Evolutionary conservation across 2,888 invertebrate species (phyloP), one percentile per base, ranked within the genome.

Genomic region (Sinotaia quadrata): DNA sequence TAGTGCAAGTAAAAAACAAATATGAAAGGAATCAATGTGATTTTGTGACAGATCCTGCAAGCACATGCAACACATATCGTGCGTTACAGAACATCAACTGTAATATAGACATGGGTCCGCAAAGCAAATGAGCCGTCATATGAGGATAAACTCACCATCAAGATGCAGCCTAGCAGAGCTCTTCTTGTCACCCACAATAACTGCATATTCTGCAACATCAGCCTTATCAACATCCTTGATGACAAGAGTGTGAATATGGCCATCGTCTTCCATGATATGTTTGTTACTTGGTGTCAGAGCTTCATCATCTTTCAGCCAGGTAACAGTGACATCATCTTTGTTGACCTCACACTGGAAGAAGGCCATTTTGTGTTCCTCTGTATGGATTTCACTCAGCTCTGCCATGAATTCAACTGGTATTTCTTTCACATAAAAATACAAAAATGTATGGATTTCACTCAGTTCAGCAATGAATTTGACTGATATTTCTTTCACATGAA

Each of bases 201-300:
- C 95, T 0, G 94, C 92, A 85, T 96, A 97, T 80, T 92, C 92
- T 18, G 94, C 96, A 36, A 91, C 92, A 88, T 97, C 97, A 66
- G 92, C 91, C 2, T 91, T 85, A 75, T 92, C 92, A 44, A 94
- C 92, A 77, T 95, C 93, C 83, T 94, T 93, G 80, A 97, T 95
- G 87, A 95, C 94, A 37, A 98, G 89, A 79, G 94, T 94, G 86
- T 97, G 97, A 71, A 75, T 69, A 12, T 75, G 79, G 66, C 82
- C 83, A 5, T 82, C 81, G 36, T 80, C 76, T 52, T 75, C 61
- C 34, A 83, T 71, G 59, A 77, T 71, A 63, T 83, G 80, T 61
- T 83, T 85, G 67, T 86, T 84, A 68, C 82, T 83, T 7, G 83
- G 81, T 1, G 72, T 68, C 67, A 88, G 78, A 70, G 81, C 78